These are phyloP conservation scores for Coronaproctus castanopsis DNA, from an alignment of 2,888 invertebrate species.

Conservation along the genomic window DNA sequence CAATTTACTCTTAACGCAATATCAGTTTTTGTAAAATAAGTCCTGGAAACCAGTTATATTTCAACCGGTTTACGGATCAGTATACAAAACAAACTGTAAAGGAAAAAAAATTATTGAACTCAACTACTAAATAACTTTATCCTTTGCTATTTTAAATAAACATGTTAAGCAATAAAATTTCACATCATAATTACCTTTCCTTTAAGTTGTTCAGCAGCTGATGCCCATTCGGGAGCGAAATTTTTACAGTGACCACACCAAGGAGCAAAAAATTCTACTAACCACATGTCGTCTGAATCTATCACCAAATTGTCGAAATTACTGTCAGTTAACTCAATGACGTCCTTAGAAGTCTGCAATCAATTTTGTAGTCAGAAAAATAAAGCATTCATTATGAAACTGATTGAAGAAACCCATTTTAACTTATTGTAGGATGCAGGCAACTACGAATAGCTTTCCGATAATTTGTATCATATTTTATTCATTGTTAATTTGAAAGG, in stretches of 20 bases:
- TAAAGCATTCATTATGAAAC: not conserved
- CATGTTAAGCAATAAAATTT: no score
- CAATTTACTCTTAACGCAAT: no score
- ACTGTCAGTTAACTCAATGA: slow-evolving; percentile 81
- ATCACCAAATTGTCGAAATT: slow-evolving; percentile 86
- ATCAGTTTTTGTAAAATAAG: no score
- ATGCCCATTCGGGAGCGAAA: slow-evolving; percentile 87
- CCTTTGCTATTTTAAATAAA: no score
- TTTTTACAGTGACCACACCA: slow-evolving; percentile 97
- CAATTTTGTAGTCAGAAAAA: slow-evolving; percentile 17
- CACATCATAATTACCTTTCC: slow-evolving; percentile 83
- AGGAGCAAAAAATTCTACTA: slow-evolving; percentile 94
- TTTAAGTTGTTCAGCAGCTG: slow-evolving; percentile 81
- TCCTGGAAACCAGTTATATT: no score
- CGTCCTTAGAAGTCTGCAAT: slow-evolving; percentile 31
- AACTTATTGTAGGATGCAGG: not conserved
- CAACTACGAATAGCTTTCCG: not conserved
- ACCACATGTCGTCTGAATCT: slow-evolving; percentile 84
- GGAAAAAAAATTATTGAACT: no score
- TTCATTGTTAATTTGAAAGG: no score
- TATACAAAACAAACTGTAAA: no score
- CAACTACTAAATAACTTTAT: no score
- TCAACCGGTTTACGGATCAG: no score
- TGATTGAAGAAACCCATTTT: slow-evolving; percentile 15
- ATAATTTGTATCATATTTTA: no score